Conservation (phyloP, 2,888 invertebrate genomes). For the Diarsia rubi region DNA sequence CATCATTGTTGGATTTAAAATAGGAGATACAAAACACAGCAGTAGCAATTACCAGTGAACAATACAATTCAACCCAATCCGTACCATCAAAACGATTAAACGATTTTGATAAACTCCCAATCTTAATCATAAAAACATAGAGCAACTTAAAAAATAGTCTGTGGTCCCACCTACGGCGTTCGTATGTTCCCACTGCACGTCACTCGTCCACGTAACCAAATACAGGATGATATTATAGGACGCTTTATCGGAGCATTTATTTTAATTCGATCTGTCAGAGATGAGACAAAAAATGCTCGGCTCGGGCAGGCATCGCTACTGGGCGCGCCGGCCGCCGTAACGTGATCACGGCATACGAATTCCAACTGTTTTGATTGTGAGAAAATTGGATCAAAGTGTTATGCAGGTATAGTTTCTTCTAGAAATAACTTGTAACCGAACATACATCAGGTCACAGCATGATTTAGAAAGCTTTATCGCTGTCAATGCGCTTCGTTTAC, state of each 20-base stretch:
- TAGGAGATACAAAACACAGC: constrained; percentile 10
- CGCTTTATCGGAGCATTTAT: constrained; percentile 90
- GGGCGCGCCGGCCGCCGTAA: constrained; percentile 77
- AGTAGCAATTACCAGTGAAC: constrained; percentile 43
- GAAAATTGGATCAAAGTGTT: constrained; percentile 57
- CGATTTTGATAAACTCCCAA: constrained; percentile 63
- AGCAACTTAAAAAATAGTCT: constrained; percentile 67
- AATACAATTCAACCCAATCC: constrained; percentile 50
- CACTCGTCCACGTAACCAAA: constrained; percentile 89
- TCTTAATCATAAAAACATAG: constrained; percentile 71
- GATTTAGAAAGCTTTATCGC: neutral
- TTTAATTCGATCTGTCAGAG: constrained; percentile 91
- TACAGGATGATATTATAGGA: constrained; percentile 88
- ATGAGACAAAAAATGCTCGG: constrained; percentile 83
- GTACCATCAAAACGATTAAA: constrained; percentile 69
- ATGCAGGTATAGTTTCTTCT: constrained; percentile 17
- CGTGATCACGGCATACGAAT: constrained; percentile 74
- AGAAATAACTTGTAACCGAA: neutral
- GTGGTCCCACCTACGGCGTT: constrained; percentile 86
- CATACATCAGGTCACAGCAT: neutral
- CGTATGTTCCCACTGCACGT: constrained; percentile 83
- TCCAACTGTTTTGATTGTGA: constrained; percentile 65
- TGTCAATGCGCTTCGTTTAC: neutral
- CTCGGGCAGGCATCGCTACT: constrained; percentile 82
- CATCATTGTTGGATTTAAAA: neutral